Conservation (phyloP, 2,888 invertebrate genomes). For the Geotrupes spiniger region DNA sequence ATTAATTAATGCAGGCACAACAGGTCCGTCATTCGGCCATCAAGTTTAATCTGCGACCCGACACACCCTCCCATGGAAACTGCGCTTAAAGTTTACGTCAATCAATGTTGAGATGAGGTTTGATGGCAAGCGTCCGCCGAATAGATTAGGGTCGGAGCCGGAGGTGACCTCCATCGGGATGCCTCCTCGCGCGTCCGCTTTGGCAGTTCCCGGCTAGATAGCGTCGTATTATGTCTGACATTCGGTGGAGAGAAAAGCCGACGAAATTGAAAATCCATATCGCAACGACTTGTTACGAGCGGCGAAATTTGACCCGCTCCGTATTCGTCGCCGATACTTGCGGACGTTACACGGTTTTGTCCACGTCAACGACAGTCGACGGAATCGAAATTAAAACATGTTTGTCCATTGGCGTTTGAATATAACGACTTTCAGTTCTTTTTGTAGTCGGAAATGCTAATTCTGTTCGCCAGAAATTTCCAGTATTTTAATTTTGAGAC, state of each 20-base stretch:
- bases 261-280: constrained; percentile 19
- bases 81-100: constrained; percentile 12
- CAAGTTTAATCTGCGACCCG: background rate
- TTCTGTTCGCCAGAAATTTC: no score
- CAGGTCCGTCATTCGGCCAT: background rate
- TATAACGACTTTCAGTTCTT: no score
- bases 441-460: no score
- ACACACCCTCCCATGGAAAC: background rate
- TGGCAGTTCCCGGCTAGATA: constrained; percentile 19
- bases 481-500: no score
- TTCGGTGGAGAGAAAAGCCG: constrained; percentile 7
- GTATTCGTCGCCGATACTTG: no score
- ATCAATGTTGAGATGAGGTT: constrained; percentile 7
- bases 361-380: no score
- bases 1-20: no score
- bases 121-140: constrained; percentile 17
- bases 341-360: no score
- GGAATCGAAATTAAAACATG: no score
- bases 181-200: constrained; percentile 20
- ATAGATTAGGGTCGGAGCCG: constrained; percentile 26
- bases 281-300: constrained; percentile 13
- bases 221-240: constrained; percentile 8
- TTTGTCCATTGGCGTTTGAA: no score
- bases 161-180: constrained; percentile 29
- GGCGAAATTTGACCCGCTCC: background rate